These are phyloP conservation scores for Phainopepla nitens DNA, from an alignment of 2,113 vertebrate genomes.

Conservation along the genomic window DNA sequence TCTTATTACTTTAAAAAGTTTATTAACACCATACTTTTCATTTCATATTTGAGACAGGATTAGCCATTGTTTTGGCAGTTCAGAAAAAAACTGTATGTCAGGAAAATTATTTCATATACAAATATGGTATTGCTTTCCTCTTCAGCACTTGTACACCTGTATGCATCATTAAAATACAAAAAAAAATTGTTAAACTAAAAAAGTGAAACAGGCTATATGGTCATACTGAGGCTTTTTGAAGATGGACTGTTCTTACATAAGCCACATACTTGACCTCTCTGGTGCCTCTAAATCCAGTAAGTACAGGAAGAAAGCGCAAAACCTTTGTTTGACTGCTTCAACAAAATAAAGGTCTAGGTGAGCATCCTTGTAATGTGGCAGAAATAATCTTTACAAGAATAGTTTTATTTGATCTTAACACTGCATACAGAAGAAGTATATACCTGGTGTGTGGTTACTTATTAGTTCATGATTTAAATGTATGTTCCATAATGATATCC, in stretches of 20 bases:
- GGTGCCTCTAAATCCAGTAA: background rate
- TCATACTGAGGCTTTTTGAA: background rate
- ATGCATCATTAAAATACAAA: background rate
- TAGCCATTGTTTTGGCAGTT: background rate
- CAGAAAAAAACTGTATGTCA: background rate
- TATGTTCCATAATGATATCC: background rate
- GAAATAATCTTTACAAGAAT: background rate
- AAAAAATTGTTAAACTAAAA: background rate
- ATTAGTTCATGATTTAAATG: background rate
- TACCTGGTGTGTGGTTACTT: background rate
- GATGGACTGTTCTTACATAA: background rate
- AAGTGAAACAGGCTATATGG: background rate
- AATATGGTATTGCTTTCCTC: background rate
- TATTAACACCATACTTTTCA: background rate
- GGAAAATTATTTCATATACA: background rate
- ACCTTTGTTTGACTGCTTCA: background rate
- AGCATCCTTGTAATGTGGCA: background rate
- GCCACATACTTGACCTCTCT: background rate
- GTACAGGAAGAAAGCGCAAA: background rate
- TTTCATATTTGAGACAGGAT: background rate
- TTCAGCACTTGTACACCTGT: background rate
- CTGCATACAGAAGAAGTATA: background rate
- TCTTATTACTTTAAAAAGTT: background rate
- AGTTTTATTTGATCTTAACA: background rate
- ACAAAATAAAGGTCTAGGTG: background rate